Evolutionary conservation across 2,113 vertebrate species (phyloP).

Genomic region (Bufo bufo): DNA sequence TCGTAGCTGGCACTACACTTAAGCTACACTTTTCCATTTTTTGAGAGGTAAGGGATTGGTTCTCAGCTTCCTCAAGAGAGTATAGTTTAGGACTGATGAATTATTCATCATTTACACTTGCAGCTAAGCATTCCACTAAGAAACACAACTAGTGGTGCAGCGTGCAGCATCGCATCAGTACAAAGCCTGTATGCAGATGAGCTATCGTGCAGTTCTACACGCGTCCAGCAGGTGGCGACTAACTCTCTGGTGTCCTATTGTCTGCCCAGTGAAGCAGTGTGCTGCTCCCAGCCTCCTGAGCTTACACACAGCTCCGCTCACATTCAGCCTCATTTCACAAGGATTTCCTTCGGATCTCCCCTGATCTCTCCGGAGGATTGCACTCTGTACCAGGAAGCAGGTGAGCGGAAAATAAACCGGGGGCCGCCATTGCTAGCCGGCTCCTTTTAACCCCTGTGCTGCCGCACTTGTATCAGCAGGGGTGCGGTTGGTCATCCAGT

Average conservation of each 20-base stretch:
- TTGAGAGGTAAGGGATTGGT: no score
- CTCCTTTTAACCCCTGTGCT: background rate
- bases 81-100: background rate
- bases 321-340: background rate
- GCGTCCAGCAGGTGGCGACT: constrained; percentile 14
- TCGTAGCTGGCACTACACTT: background rate
- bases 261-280: constrained; percentile 39
- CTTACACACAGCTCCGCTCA: background rate
- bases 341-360: constrained; percentile 28
- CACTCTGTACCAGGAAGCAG: background rate
- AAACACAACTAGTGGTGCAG: no score
- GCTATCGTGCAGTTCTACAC: background rate
- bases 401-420: background rate
- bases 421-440: background rate
- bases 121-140: no score
- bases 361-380: constrained; percentile 14
- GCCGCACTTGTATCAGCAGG: background rate
- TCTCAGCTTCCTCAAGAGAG: background rate
- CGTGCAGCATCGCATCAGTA: background rate
- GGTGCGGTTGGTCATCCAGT: constrained; percentile 1
- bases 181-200: background rate
- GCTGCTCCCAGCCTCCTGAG: constrained; percentile 45
- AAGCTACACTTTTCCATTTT: no score
- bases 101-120: background rate
- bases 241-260: background rate